Evolutionary conservation across 37 sponge, comb jelly and placozoan genomes (phyloP), one percentile per base, ranked within the genome.

Genomic region (Bolinopsis microptera): DNA sequence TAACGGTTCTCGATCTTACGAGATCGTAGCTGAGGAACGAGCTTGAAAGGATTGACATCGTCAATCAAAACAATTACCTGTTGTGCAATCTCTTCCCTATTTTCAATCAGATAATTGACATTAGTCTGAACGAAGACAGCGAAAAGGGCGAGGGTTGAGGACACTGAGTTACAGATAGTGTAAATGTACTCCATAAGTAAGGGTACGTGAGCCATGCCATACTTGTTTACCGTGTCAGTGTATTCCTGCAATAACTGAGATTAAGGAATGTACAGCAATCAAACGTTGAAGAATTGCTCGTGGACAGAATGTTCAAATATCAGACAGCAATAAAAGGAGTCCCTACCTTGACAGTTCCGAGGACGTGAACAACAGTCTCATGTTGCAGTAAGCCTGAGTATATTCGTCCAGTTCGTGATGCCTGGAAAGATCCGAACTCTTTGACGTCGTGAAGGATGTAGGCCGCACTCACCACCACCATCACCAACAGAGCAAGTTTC

Each of bases 131-230:
- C 18, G 61, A 86, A 86, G 90, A 86, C 28, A 23, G 35, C 32
- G 41, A 41, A 39, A 0, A 86, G 61, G 1, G 48, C 27, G 1
- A 86, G 61, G 26, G 90, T 86, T 9, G 90, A 86, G 61, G 28
- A 41, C 2, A 86, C 61, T 28, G 90, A 86, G 90, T 86, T 86
- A 30, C 36, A 86, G n/a, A 86, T 86, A n/a, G 90, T 40, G 90
- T 41, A 40, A 27, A 34, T 24, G 90, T 86, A 86, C 90, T 86
- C 90, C 90, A 86, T 86, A 13, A 86, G 61, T 33, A 86, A 3
- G 1, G 90, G 90, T 0, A 41, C 90, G 31, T 86, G 61, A 0
- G 26, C 30, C 90, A 86, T 86, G 0, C 90, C 90, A 30, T 86
- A 40, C 31, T 41, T 41, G 90, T 86, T 40, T 28, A 41, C 90